Evolutionary conservation across 1,140 invertebrate genomes (phyloP).

Genomic region (Atta cephalotes): DNA sequence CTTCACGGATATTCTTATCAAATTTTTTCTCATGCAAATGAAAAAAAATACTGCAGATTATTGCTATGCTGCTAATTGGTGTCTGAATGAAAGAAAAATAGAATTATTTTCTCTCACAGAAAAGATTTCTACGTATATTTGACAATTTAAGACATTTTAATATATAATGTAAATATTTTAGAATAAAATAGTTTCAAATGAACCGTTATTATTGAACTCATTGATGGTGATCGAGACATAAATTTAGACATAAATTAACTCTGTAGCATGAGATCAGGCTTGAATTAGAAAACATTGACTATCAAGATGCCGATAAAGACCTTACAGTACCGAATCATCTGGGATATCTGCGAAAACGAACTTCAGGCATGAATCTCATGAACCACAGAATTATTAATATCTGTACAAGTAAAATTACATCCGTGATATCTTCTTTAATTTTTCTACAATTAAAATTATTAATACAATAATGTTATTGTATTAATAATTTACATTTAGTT

Average conservation of each 20-base stretch:
- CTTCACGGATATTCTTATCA: constrained; percentile 20
- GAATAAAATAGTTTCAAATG: neutral
- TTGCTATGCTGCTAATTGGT: neutral
- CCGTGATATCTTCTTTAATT: neutral
- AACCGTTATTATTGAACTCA: neutral
- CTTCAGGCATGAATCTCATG: constrained; percentile 34
- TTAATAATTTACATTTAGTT: neutral
- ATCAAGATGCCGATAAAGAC: neutral
- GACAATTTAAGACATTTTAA: neutral
- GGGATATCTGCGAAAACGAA: constrained; percentile 40
- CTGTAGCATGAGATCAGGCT: constrained; percentile 13
- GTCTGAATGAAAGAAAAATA: neutral
- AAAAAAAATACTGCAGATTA: neutral
- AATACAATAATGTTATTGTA: neutral
- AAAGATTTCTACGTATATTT: neutral
- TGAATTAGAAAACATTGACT: constrained; percentile 51
- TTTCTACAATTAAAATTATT: too few relatives aligned
- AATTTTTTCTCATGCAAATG: neutral
- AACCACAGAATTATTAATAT: constrained; percentile 51
- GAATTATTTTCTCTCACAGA: neutral
- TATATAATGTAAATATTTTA: neutral
- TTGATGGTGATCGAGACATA: constrained; percentile 20
- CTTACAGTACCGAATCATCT: constrained; percentile 10
- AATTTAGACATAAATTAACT: constrained; percentile 22
- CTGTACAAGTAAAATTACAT: too few relatives aligned